Base-by-base conservation (phyloP, 2,797 vertebrate species). In the Anguilla obscura region DNA sequence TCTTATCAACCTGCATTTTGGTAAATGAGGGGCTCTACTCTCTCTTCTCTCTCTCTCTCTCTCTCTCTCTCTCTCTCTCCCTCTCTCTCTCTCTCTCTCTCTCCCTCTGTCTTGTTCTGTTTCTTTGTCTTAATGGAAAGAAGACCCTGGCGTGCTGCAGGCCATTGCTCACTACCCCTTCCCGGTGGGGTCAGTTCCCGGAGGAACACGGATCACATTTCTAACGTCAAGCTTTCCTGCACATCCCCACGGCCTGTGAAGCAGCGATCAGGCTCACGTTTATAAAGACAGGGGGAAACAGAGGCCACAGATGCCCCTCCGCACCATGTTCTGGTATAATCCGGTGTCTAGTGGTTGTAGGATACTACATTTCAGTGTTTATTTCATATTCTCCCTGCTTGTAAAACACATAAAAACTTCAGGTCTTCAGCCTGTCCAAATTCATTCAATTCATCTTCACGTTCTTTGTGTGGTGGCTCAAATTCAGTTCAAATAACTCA, bases 1-100 rank as follows among this genome's bases (percentile, higher is more conserved):
- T 95, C 93, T 91, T 94, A 96, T 96, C 93, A 95, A 92, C 92
- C 91, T 91, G 91, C 92, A 91, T 91, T 90, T 92, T 92, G 91
- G 48, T 89, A 90, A 89, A 90, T 91, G 87, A 91, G 86, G 50
- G 84, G 24, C 85, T 83, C 54, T 88, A 89, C 91, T 88, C n/a
- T n/a, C n/a, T n/a, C n/a, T 85, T 90, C 88, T 54, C 74, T 36
- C 63, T 24, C 50, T 87, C 88, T 30, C 88, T 89, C 83, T 50
- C 86, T 87, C 88, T 85, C 85, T 80, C 56, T 58, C 76, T 56
- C 86, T 52, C 63, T 84, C 87, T 27, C 27, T 85, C 52, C 84
- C 24, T 79, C 87, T 86, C 54, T 84, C 90, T 88, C 36, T 63
- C 24, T 79, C 66, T 85, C 71, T 84, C 87, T 89, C 82, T 40